These are phyloP conservation scores for Acanthopagrus latus DNA, from an alignment of 2,797 vertebrate genomes.

Conservation along the genomic window DNA sequence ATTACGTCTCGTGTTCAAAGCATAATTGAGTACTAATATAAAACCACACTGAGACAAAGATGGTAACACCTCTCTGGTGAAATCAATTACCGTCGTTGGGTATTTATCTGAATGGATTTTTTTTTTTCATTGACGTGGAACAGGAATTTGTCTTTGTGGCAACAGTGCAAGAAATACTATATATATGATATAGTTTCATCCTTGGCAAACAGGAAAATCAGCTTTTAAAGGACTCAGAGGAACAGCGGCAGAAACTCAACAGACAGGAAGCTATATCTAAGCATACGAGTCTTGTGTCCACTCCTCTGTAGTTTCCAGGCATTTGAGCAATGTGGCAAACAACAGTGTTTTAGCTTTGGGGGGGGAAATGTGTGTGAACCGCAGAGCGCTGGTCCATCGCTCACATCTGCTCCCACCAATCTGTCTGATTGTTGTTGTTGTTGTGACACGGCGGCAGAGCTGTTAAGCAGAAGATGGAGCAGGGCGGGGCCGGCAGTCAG, in stretches of 20 bases:
- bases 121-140: background rate
- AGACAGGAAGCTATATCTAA: background rate
- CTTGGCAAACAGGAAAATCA: constrained; percentile 6
- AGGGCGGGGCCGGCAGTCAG: constrained; percentile 54
- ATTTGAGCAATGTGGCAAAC: constrained; percentile 39
- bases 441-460: constrained; percentile 61
- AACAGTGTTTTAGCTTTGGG: constrained; percentile 23
- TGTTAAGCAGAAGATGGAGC: constrained; percentile 63
- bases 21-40: constrained; percentile 20
- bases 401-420: constrained; percentile 55
- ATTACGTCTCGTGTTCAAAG: background rate
- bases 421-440: constrained; percentile 58
- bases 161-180: constrained; percentile 14
- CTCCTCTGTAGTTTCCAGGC: constrained; percentile 20
- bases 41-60: background rate
- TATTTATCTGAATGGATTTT: constrained; percentile 3
- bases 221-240: background rate
- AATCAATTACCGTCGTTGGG: constrained; percentile 22
- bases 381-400: constrained; percentile 45
- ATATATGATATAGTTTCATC: constrained; percentile 9
- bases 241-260: constrained; percentile 11
- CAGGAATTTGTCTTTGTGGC: constrained; percentile 13
- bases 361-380: constrained; percentile 24
- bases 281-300: constrained; percentile 7
- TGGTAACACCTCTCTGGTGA: background rate